Evolutionary conservation across 2,797 vertebrate species (phyloP), one percentile per base, ranked within the genome.

Genomic region (Atherinosoma microstoma): DNA sequence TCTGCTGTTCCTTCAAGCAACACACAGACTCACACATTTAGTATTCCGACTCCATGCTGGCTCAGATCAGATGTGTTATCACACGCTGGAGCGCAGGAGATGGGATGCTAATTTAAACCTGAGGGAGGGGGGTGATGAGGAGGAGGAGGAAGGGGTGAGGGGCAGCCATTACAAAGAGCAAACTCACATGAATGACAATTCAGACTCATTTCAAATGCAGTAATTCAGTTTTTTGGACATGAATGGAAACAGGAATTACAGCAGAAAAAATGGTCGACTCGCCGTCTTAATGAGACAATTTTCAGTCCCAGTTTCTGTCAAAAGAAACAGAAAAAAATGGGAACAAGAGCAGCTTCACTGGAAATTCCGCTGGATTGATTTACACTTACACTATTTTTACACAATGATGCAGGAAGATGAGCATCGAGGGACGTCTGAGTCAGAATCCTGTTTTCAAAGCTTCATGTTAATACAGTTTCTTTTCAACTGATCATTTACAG

Each of bases 101-200:
- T 90, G 84, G 90, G 87, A 90, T 91, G 89, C 88, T 90, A 93
- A 95, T 93, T 93, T 91, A 91, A 89, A 91, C 88, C 90, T 89
- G 89, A 60, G 35, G 38, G 63, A 38, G 35, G 57, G 24, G 40
- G 62, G 49, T 13, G 76, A 60, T 12, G 60, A 45, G 32, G 64
- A 10, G 59, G 35, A 27, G 47, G 20, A 34, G 53, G 51, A 75
- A n/a, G 30, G 72, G 80, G 40, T 42, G 40, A 42, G 58, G 77
- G 71, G 83, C 70, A 62, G 73, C 35, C 73, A 85, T 91, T 89
- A 88, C 70, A 76, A 81, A 58, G 72, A 74, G 68, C 74, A 81
- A 85, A 77, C 82, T 87, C 76, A 73, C 88, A 79, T 90, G 59
- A 85, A 89, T 79, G 62, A 77, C 38, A 32, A 60, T 65, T 60